Percentiles rank a stretch among this genome's conserved stretches.
These are phyloP conservation scores for Crypturellus tataupa DNA, from an alignment of 2,797 vertebrate genomes.

Conservation along the genomic window DNA sequence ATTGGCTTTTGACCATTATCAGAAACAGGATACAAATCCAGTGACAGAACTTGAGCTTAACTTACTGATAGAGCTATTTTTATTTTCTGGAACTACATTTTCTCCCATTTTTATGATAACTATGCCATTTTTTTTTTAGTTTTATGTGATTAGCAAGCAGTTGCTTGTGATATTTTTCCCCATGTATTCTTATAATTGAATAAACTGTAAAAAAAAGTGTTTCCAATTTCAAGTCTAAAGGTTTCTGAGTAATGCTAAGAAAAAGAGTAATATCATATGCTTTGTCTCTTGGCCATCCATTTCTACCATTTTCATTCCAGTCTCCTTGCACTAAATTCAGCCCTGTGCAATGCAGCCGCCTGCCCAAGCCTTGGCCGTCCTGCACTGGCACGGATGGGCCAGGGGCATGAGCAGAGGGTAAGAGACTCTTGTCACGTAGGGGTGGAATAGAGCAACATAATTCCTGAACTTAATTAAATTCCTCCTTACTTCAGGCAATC, in stretches of 20 bases:
- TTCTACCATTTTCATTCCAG: background rate
- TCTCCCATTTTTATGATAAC: background rate
- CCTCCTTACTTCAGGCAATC: background rate
- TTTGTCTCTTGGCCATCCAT: background rate
- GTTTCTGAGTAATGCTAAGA: background rate
- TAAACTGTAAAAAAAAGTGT: background rate
- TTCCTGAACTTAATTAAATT: background rate
- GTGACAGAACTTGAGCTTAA: background rate
- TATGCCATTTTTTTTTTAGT: background rate
- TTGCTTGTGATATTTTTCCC: constrained; percentile 56
- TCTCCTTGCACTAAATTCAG: background rate
- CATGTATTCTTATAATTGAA: constrained; percentile 57
- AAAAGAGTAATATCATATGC: background rate
- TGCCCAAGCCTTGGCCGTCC: background rate
- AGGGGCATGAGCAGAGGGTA: background rate
- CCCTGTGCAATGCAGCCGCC: background rate
- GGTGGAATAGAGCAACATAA: background rate
- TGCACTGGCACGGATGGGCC: background rate
- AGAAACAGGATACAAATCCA: background rate
- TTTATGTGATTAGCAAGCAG: constrained; percentile 62
- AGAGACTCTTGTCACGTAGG: background rate
- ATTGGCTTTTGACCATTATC: background rate
- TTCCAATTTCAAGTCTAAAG: background rate
- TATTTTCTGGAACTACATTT: constrained; percentile 4
- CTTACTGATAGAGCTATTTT: background rate